Conservation (phyloP, 2,113 vertebrate genomes). For the Alligator mississippiensis region DNA sequence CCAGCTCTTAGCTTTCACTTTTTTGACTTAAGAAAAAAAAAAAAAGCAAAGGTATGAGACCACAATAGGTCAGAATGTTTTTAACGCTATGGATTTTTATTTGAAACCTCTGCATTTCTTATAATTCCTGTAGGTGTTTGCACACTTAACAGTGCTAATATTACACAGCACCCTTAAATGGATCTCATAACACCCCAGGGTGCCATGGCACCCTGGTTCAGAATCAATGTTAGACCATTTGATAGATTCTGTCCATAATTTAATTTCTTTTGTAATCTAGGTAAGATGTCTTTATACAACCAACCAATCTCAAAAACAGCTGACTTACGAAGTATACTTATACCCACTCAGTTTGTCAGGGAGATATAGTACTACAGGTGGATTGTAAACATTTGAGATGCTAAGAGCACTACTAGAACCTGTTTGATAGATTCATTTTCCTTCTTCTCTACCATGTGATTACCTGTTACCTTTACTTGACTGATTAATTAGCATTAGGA, state of each 20-base stretch:
- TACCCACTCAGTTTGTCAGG: not conserved
- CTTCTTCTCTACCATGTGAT: not conserved
- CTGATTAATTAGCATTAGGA: not conserved
- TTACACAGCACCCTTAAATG: too few relatives aligned
- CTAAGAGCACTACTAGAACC: not conserved
- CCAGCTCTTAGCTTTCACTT: too few relatives aligned
- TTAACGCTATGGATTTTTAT: too few relatives aligned
- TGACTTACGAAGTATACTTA: not conserved
- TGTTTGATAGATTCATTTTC: not conserved
- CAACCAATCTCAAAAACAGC: too few relatives aligned
- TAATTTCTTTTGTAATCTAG: not conserved
- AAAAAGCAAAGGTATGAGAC: too few relatives aligned
- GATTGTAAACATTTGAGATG: not conserved
- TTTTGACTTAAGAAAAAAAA: too few relatives aligned
- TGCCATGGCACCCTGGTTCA: too few relatives aligned
- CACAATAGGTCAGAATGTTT: too few relatives aligned
- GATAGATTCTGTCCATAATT: not conserved
- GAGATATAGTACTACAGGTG: not conserved
- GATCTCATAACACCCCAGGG: too few relatives aligned
- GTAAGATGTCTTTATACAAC: not conserved
- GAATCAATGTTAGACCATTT: not conserved
- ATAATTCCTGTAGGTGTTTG: too few relatives aligned
- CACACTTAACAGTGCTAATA: too few relatives aligned
- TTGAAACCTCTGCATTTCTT: too few relatives aligned
- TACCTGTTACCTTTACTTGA: not conserved